Base-by-base conservation (phyloP, 1,140 invertebrate species). In the Diorhabda elongata region DNA sequence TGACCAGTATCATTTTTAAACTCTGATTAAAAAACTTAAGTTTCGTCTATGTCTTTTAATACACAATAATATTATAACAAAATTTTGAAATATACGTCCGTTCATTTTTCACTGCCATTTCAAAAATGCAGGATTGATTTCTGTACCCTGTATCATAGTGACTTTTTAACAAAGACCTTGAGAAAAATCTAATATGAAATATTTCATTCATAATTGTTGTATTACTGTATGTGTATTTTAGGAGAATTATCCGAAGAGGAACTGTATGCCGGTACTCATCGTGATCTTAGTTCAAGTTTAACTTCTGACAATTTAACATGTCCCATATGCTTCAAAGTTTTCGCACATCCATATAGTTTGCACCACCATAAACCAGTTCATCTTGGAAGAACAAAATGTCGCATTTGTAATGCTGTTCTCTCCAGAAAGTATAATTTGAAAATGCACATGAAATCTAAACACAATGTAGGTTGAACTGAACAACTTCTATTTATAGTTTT, bases 361-460 rank as follows among this genome's bases (percentile, higher is more conserved):
- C 64, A 66, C 8, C 67, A 73, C 57, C 71, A 73, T 52, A 64
- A 66, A 65, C 68, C 69, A 6, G 69, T 71, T 42, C 76, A 78
- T 70, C 68, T 74, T 56, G 73, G 75, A 43, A 67, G 75, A 44
- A 79, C 77, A 9, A 74, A 77, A 58, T 79, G 78, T 63, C 73
- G 73, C 2, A 76, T 78, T 41, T 79, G 78, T 62, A 44, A 68
- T 67, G 74, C 57, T 42, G 77, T 79, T 5, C 66, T 79, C 26
- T 76, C 74, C 41, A 74, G 78, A 58, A 77, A 76, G 58, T 78
- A 78, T 61, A 76, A 78, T 66, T 71, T 79, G 67, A 78, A 78
- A 64, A 73, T 77, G 59, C 78, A 80, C 56, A 71, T 79, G 45
- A 67, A 71, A 44, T 75, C 73, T 5, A 73, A 75, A 26, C 78